Base-by-base conservation (phyloP, 2,113 vertebrate species). In the Syngnathoides biaculeatus region DNA sequence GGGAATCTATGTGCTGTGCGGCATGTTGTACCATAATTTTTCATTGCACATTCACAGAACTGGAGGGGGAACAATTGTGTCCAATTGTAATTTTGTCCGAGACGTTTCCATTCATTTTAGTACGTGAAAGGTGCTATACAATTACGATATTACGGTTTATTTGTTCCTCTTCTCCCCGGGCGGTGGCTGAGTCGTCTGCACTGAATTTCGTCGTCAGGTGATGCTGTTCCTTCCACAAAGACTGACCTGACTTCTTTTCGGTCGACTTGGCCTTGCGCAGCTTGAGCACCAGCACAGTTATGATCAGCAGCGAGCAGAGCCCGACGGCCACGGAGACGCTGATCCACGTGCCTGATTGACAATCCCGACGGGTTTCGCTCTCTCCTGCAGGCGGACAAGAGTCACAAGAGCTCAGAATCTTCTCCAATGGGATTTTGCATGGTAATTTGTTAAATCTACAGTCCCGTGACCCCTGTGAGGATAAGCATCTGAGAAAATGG, bases 221-320 rank as follows among this genome's bases (percentile, higher is more conserved):
- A 1, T 74, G 69, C 6, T 59, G 59, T 40, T 91, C 89, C n/a
- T 43, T 15, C 92, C 91, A 92, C 1, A 92, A 68, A 72, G 69
- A 62, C 0, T 35, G 0, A 1, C 8, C 26, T 0, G 65, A 6
- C 50, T 80, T 85, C 27, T 82, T 87, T 42, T 27, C 68, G 22
- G 67, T 39, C 26, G 0, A 4, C 3, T 62, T 78, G 22, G 20
- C 68, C 11, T 22, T 38, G 47, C 30, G 64, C 0, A 77, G 79
- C 61, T 60, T 68, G 22, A 88, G 0, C 30, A 81, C 11, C 14
- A 92, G 8, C 7, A 84, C 10, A 1, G 70, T 0, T 14, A 87
- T 66, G 20, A 81, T 64, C 26, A 79, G 9, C 38, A 91, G 17
- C 1, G 64, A 15, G 47, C 59, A n/a, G 11, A 88, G 19, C 26